Evolutionary conservation across 2,113 vertebrate genomes (phyloP).

Genomic region (Boleophthalmus pectinirostris): DNA sequence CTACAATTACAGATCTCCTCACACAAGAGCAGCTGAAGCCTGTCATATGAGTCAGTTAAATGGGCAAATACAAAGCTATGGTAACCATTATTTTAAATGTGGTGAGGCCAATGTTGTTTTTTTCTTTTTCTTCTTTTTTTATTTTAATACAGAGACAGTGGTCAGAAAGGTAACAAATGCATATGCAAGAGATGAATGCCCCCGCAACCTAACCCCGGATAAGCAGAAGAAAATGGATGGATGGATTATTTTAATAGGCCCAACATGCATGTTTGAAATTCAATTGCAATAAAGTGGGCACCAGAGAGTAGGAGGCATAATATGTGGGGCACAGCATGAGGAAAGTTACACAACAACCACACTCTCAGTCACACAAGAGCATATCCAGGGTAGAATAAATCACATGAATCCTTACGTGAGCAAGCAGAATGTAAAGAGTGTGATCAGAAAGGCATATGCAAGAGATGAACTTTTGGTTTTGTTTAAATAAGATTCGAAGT

Average conservation of each 20-base stretch:
- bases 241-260: too few species aligned
- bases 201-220: too few species aligned
- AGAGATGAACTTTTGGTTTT: too few species aligned
- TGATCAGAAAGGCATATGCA: too few species aligned
- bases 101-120: too few species aligned
- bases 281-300: background rate
- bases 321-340: conserved; percentile 28
- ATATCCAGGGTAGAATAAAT: background rate
- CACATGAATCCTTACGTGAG: background rate
- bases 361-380: conserved; percentile 11
- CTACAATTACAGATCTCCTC: background rate
- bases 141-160: too few species aligned
- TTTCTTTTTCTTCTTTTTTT: background rate
- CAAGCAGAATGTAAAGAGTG: background rate
- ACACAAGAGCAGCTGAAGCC: background rate
- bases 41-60: background rate
- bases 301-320: conserved; percentile 16
- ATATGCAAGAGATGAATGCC: too few species aligned
- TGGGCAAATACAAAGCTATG: background rate
- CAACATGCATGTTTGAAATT: too few species aligned
- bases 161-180: too few species aligned
- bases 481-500: too few species aligned
- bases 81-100: background rate
- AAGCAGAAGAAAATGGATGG: too few species aligned
- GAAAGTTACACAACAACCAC: conserved; percentile 19